Evolutionary conservation across 2,113 vertebrate species (phyloP), one percentile per base, ranked within the genome.

Genomic region (Melospiza melodia): DNA sequence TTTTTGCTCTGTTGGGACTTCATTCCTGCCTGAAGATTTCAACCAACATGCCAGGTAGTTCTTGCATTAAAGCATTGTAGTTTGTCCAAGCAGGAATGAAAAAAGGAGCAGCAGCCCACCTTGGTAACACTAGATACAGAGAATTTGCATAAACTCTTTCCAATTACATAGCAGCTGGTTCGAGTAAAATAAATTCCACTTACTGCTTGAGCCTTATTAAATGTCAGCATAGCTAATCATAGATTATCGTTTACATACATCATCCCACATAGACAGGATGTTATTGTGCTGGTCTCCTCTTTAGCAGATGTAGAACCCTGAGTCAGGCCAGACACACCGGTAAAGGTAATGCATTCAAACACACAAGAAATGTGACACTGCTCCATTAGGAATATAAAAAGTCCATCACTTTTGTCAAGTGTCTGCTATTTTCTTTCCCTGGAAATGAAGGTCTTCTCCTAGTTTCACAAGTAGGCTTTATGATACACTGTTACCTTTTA

Each of bases 111-210:
- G 93, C 74, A 91, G 93, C 82, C 91, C 89, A 95, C 94, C 90
- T 97, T 96, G 96, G 83, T 95, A 67, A 83, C 88, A 81, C 87
- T 91, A 93, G 89, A 96, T 96, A 97, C 63, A 76, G 93, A 90
- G 80, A 35, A 97, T 96, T 97, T 97, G 92, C 95, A 97, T 97
- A 98, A 97, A 92, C 88, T 94, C 94, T 97, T 96, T 80, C 95
- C 90, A 94, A 90, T 76, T 81, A 95, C 76, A 77, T 43, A 96
- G 88, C 94, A 95, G 95, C 85, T 93, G 94, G 57, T 96, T 63
- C 1, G 20, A 97, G 96, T 95, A 96, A 97, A 98, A 97, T 94
- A 97, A 97, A 97, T 97, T 95, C 89, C 94, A 95, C 95, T 94
- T 92, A 88, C 90, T 97, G 91, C 78, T 84, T 65, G 73, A 94